phyloP scores from a whole-genome alignment of 2,888 invertebrate genomes.

The Nasonia oneida region DNA sequence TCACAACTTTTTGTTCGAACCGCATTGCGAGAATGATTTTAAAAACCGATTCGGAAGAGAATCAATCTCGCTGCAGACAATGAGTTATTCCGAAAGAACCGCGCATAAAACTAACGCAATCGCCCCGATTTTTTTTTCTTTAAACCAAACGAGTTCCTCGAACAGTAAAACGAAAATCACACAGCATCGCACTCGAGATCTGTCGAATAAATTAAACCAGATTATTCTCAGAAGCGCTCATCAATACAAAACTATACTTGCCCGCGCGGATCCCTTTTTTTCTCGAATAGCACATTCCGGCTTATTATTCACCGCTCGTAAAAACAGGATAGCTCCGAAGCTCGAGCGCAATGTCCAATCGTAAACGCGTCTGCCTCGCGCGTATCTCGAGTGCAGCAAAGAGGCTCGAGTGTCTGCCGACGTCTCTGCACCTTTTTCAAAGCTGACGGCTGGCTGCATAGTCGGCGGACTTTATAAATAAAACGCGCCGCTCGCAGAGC shows the following conservation, averaged over 20 bases:
- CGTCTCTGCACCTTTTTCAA: constrained; percentile 2
- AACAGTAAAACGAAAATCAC: background rate
- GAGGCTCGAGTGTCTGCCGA: background rate
- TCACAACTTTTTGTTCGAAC: too few relatives aligned
- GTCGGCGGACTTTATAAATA: constrained; percentile 48
- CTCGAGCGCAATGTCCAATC: background rate
- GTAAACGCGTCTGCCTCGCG: background rate
- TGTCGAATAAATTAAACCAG: constrained; percentile 33
- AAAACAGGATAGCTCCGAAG: constrained; percentile 6
- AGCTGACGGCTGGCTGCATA: background rate
- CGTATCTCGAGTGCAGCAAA: background rate
- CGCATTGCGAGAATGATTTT: background rate
- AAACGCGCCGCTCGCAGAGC: background rate
- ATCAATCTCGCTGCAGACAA: background rate
- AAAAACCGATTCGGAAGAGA: background rate
- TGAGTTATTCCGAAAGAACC: background rate
- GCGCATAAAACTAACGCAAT: background rate
- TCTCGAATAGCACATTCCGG: background rate
- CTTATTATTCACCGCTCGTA: constrained; percentile 31
- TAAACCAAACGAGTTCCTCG: background rate
- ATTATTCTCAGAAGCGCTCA: constrained; percentile 13
- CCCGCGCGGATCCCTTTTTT: background rate
- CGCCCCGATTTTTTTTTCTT: background rate
- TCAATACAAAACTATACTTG: constrained; percentile 16
- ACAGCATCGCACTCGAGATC: background rate